Evolutionary conservation across 2,113 vertebrate species (phyloP).

Genomic region (Dasyprocta punctata): DNA sequence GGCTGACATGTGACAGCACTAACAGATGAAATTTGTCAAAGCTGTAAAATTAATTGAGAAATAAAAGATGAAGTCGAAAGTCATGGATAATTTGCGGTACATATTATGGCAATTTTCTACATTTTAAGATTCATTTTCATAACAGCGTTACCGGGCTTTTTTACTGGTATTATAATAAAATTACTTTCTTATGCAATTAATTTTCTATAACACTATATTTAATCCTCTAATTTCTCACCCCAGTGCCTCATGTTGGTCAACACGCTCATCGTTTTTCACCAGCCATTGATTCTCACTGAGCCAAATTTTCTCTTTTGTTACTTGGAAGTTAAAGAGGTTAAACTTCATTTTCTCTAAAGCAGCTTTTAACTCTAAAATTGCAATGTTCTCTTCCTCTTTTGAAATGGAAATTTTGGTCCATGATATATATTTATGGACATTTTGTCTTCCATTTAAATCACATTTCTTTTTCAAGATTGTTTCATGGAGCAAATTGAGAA

Average conservation of each 20-base stretch:
- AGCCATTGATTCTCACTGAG: not conserved
- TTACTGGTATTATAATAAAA: slow-evolving; percentile 46
- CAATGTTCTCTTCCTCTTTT: not conserved
- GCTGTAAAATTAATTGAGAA: slow-evolving; percentile 38
- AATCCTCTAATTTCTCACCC: slow-evolving; percentile 45
- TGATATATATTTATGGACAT: not conserved
- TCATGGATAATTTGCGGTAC: not conserved
- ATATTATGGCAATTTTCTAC: not conserved
- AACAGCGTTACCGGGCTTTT: slow-evolving; percentile 28
- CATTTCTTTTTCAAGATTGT: slow-evolving; percentile 20
- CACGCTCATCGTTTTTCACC: not conserved
- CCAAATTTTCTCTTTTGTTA: not conserved
- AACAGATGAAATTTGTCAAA: not conserved
- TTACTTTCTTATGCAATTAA: slow-evolving; percentile 52
- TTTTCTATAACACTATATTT: slow-evolving; percentile 61
- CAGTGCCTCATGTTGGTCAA: not conserved
- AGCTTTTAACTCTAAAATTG: not conserved
- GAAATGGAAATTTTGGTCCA: not conserved
- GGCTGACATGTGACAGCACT: not conserved
- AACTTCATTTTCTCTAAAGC: not conserved
- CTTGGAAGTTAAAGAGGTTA: not conserved
- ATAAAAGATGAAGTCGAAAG: not conserved
- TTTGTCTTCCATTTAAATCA: not conserved
- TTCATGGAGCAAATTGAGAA: not conserved
- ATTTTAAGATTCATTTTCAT: slow-evolving; percentile 64